phyloP scores from a whole-genome alignment of 2,888 invertebrate species.

The Papilio gigon region DNA sequence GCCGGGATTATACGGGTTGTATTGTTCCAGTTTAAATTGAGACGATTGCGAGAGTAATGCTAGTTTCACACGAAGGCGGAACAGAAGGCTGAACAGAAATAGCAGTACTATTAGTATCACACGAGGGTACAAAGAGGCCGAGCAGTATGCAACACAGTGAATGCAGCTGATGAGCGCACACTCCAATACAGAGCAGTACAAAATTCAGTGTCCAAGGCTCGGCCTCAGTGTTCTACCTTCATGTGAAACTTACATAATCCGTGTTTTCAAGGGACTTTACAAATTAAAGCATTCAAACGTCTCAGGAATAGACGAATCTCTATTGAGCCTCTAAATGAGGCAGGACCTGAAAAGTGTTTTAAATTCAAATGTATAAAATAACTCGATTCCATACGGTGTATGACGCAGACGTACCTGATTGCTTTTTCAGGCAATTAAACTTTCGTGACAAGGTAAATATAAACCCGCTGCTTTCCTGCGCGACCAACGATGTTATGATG shows the following conservation, averaged over 20 bases:
- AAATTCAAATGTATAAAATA: background rate
- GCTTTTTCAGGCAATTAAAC: conserved; percentile 19
- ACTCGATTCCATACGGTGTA: background rate
- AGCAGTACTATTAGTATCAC: too few species aligned
- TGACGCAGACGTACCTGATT: background rate
- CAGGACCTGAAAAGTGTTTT: background rate
- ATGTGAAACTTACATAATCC: background rate
- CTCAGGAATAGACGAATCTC: background rate
- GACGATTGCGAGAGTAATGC: conserved; percentile 26
- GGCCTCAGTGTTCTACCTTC: background rate
- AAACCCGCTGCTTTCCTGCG: background rate
- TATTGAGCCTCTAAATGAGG: background rate
- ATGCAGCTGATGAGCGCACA: too few species aligned
- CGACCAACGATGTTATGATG: conserved; percentile 1
- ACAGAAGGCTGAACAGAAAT: background rate
- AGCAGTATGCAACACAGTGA: too few species aligned
- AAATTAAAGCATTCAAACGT: background rate
- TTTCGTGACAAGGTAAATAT: conserved; percentile 10
- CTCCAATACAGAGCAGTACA: background rate
- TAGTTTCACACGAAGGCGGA: background rate
- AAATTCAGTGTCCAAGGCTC: background rate
- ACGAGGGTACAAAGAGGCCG: too few species aligned
- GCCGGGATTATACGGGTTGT: conserved; percentile 29
- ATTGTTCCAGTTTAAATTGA: conserved; percentile 34
- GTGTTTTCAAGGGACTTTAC: conserved; percentile 5